Evolutionary conservation across 1,140 invertebrate species (phyloP).

Genomic region (Leptoteleia sp.): DNA sequence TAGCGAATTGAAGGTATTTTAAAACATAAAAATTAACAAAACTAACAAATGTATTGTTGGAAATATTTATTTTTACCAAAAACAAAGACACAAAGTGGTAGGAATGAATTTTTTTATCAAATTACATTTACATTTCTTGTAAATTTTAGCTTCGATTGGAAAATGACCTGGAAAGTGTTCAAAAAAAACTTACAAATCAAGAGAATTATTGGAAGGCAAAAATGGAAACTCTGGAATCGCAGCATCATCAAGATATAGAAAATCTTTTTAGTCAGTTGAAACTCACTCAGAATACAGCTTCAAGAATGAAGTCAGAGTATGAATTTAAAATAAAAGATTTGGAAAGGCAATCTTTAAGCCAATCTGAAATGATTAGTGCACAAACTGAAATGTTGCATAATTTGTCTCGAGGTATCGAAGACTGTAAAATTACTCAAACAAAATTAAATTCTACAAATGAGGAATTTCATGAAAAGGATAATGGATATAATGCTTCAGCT

Average conservation of each 20-base stretch:
- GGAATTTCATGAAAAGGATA: constrained; percentile 29
- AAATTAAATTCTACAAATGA: constrained; percentile 5
- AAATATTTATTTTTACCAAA: too few relatives aligned
- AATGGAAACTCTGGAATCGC: constrained; percentile 75
- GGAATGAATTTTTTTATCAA: too few relatives aligned
- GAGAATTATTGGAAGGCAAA: constrained; percentile 78
- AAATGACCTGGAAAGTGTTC: constrained; percentile 74
- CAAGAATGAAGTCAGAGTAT: constrained; percentile 73
- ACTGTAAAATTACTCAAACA: constrained; percentile 44
- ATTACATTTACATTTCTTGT: too few relatives aligned
- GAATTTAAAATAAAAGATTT: constrained; percentile 74
- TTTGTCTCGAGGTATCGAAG: constrained; percentile 65
- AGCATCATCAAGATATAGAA: constrained; percentile 76
- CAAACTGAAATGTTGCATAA: constrained; percentile 76
- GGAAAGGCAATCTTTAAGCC: constrained; percentile 72
- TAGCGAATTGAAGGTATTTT: neutral
- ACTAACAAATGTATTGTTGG: too few relatives aligned
- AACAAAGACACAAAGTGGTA: too few relatives aligned
- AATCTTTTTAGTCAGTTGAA: constrained; percentile 75
- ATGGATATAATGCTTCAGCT: neutral
- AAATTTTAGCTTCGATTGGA: constrained; percentile 57
- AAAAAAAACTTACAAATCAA: constrained; percentile 75
- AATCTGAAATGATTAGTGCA: constrained; percentile 71
- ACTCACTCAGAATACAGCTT: constrained; percentile 72
- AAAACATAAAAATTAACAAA: too few relatives aligned